Evolutionary conservation across 1,140 invertebrate species (phyloP), one percentile per base, ranked within the genome.

Genomic region (Brachionus angularis): DNA sequence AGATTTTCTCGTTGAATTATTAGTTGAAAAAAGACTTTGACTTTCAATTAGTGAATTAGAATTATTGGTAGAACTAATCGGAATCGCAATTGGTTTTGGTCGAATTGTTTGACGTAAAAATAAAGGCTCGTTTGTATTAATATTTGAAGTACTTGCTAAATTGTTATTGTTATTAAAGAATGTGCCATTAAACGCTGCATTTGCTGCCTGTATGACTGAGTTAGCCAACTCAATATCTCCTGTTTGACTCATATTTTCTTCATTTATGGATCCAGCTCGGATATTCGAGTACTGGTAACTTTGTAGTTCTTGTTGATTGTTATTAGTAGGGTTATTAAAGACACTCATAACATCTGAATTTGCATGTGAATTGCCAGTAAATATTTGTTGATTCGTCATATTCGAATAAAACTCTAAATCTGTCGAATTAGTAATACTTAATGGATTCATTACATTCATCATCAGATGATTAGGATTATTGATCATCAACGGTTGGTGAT

Each of bases 61-160:
- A 29, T 61, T 44, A 12, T 25, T 16, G 16, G 46, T 71, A 79
- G 79, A 64, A 73, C 83, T 81, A 23, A 81, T 77, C n/a, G 81
- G 77, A 36, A 84, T 79, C 70, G 80, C 79, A 29, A 83, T 77
- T 27, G 82, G 81, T 70, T 81, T 82, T 33, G 79, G 78, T 50
- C 79, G 74, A 61, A 78, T 74, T 29, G 75, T 73, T 14, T 76
- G 75, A 21, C 76, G 75, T 29, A 75, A 44, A 82, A 82, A 36
- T 77, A 58, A 67, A 33, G 52, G 58, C 31, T 72, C 70, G 52
- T 34, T 67, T 47, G 42, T 18, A 23, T 31, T 39, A 72, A 69
- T 14, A 73, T 73, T 27, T 71, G 52, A 4, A 71, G 72, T 58
- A 69, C 74, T 62, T 76, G 76, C 39, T 74, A 62, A 47, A 75